A percentile compares a stretch with the other conserved stretches of the same genome.
phyloP scores from a whole-genome alignment of 2,797 vertebrate genomes.

The Manis crassicaudata region DNA sequence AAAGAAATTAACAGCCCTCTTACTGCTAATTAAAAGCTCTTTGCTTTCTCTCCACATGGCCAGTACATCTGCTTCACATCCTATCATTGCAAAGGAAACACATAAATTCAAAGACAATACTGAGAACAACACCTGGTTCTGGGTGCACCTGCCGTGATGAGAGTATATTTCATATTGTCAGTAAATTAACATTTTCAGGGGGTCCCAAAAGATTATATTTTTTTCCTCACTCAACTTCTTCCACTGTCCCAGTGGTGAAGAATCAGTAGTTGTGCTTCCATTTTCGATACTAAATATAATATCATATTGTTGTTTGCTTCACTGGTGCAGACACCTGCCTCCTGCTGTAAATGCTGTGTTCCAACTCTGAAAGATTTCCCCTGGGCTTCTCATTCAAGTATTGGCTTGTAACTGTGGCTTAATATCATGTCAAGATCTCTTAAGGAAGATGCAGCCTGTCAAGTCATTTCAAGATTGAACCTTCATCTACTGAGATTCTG shows the following conservation, averaged over 20 bases:
- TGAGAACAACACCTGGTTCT: constrained; percentile 92
- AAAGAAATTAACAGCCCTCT: constrained; percentile 93
- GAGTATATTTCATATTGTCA: constrained; percentile 94
- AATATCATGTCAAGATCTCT: constrained; percentile 94
- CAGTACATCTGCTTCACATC: constrained; percentile 91
- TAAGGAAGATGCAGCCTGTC: constrained; percentile 92
- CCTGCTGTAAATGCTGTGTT: constrained; percentile 89
- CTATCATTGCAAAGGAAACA: constrained; percentile 87
- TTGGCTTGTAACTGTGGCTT: constrained; percentile 94
- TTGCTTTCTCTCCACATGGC: constrained; percentile 93
- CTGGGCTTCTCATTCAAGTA: constrained; percentile 89
- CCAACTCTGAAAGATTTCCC: constrained; percentile 92
- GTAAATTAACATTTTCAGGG: constrained; percentile 94
- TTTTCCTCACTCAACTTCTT: constrained; percentile 82
- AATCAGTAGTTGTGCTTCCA: constrained; percentile 88
- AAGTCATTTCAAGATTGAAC: constrained; percentile 86
- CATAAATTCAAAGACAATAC: constrained; percentile 95
- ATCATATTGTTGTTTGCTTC: constrained; percentile 92
- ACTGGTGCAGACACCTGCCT: constrained; percentile 90
- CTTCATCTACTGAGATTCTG: constrained; percentile 84
- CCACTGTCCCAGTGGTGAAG: constrained; percentile 87
- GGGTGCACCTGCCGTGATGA: constrained; percentile 90
- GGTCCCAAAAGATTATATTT: constrained; percentile 84
- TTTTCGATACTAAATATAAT: constrained; percentile 93
- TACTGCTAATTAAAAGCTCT: constrained; percentile 98